phyloP scores from a whole-genome alignment of 1,140 invertebrate species.

The Bombus soroeensis region DNA sequence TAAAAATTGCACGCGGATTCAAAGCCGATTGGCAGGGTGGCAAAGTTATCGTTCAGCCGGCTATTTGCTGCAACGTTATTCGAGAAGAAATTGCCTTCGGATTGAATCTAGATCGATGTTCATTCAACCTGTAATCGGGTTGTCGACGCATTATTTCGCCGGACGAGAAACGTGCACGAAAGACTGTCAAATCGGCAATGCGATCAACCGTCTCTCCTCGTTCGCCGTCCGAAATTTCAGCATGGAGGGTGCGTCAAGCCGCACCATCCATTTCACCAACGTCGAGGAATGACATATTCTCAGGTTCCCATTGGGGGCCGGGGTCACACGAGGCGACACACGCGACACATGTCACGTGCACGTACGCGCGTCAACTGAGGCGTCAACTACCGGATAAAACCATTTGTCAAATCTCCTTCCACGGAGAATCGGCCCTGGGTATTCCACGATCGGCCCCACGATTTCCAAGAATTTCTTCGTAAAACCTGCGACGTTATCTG shows the following conservation, averaged over 20 bases:
- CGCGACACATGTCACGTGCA: constrained; percentile 69
- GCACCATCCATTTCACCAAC: constrained; percentile 49
- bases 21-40: not conserved
- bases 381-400: constrained; percentile 68
- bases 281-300: constrained; percentile 58
- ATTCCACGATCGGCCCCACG: constrained; percentile 4
- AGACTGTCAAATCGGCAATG: constrained; percentile 22
- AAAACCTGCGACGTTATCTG: not conserved
- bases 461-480: constrained; percentile 39
- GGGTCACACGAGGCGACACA: constrained; percentile 58
- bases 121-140: not conserved
- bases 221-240: constrained; percentile 30
- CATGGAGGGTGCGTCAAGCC: constrained; percentile 35
- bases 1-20: no score
- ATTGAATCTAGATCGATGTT: constrained; percentile 19
- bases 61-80: not conserved
- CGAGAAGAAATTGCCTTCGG: not conserved
- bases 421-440: not conserved
- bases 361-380: constrained; percentile 54
- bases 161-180: no score
- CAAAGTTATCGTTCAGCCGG: not conserved
- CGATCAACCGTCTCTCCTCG: not conserved
- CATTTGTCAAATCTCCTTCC: constrained; percentile 69
- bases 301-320: constrained; percentile 49
- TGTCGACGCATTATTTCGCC: constrained; percentile 29